Evolutionary conservation across 2,888 invertebrate species (phyloP).

Genomic region (Drosophila quinaria): DNA sequence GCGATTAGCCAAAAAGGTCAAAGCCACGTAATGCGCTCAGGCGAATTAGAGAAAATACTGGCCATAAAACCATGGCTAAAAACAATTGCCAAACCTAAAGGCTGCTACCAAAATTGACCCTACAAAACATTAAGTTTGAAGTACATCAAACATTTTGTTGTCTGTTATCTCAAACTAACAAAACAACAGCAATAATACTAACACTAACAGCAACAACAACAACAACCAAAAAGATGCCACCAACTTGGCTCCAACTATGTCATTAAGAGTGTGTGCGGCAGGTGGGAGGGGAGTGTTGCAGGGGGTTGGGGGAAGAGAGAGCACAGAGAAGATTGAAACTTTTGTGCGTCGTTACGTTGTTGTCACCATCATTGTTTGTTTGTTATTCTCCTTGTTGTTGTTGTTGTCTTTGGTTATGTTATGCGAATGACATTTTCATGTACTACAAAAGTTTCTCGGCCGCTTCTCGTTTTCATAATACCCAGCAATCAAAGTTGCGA

Average conservation of each 20-base stretch:
- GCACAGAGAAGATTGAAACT: slow-evolving; percentile 59
- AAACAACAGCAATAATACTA: slow-evolving; percentile 36
- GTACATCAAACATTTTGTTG: slow-evolving; percentile 82
- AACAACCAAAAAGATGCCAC: slow-evolving; percentile 78
- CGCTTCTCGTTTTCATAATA: slow-evolving; percentile 67
- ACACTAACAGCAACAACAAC: slow-evolving; percentile 35
- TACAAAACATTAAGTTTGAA: slow-evolving; percentile 70
- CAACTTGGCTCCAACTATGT: slow-evolving; percentile 64
- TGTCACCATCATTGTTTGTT: slow-evolving; percentile 46
- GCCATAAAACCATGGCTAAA: slow-evolving; percentile 41
- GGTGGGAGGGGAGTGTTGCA: slow-evolving; percentile 2
- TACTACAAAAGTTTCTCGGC: slow-evolving; percentile 77
- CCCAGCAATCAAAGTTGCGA: slow-evolving; percentile 3
- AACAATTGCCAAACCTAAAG: slow-evolving; percentile 42
- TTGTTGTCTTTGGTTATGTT: slow-evolving; percentile 61
- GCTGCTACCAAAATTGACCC: slow-evolving; percentile 58
- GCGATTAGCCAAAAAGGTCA: slow-evolving; percentile 62
- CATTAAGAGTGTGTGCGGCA: slow-evolving; percentile 41
- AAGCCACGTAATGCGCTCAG: slow-evolving; percentile 32
- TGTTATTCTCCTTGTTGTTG: slow-evolving; percentile 25
- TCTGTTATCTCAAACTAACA: slow-evolving; percentile 59
- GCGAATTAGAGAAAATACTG: slow-evolving; percentile 63
- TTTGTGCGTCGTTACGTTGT: slow-evolving; percentile 74
- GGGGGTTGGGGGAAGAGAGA: neutral
- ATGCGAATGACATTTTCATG: slow-evolving; percentile 82